Evolutionary conservation across 2,113 vertebrate species (phyloP), one percentile per base, ranked within the genome.

Genomic region (Rattus rattus): DNA sequence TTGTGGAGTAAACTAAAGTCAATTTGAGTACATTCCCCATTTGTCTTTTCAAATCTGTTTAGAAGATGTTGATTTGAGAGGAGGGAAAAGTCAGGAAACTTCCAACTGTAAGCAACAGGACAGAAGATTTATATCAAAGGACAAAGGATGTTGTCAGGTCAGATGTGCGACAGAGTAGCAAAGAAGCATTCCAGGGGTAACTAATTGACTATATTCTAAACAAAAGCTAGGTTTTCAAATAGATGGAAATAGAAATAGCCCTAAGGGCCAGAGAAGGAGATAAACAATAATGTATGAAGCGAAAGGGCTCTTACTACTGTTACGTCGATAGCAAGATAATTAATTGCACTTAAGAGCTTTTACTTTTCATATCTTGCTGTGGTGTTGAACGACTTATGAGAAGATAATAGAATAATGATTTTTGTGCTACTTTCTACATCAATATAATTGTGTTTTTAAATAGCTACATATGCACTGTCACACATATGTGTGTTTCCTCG

Each of bases 341-440:
- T 95, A 95, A 96, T 80, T 92, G 91, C 39, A 81, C 67, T 63
- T 95, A 76, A 94, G 49, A 90, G n/a, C 52, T 77, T 95, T 69
- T 73, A 59, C 28, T 94, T 96, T 94, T 91, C 75, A 95, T 92
- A 36, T 85, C 65, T 88, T 95, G 49, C 49, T 49, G 30, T 95
- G 30, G 1, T 61, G 33, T 81, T 88, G 33, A 91, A 88, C 43
- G 28, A 63, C 36, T 88, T 96, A 61, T 77, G n/a, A 93, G 30
- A 54, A 89, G 14, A 88, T 95, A 85, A 49, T 92, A 11, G 20
- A 94, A 93, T 70, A 76, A 52, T 36, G 8, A 87, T 73, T 90
- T 87, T 92, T 88, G 80, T 86, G 61, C 28, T 86, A 11, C 70
- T 92, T 97, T 96, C 61, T 92, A 94, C 92, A 96, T 85, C 73